Percentiles rank a stretch among this genome's conserved stretches.
Evolutionary conservation across 2,797 vertebrate genomes (phyloP).

Genomic region (Onychomys torridus): DNA sequence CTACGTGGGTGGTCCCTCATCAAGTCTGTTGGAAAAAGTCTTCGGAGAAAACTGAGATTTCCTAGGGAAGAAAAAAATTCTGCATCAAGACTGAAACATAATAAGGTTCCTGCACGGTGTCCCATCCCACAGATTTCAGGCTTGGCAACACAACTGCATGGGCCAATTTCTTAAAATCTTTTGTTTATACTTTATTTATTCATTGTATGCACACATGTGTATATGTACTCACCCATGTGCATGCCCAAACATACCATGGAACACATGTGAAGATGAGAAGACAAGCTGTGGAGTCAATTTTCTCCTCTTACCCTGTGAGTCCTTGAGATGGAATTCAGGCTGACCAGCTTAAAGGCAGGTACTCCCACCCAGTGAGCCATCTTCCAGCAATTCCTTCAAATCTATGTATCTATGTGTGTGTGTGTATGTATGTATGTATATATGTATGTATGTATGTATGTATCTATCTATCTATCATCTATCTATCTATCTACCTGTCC

Average conservation of each 20-base stretch:
- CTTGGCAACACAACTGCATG: not conserved
- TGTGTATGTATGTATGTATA: not conserved
- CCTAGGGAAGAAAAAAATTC: not conserved
- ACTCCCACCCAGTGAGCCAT: not conserved
- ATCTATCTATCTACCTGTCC: not conserved
- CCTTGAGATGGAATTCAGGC: not conserved
- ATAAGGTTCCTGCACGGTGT: not conserved
- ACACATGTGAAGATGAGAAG: not conserved
- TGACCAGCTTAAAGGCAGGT: not conserved
- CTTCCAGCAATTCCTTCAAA: not conserved
- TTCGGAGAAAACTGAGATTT: constrained; percentile 19
- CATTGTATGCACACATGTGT: not conserved
- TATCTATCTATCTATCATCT: not conserved
- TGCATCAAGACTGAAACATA: not conserved
- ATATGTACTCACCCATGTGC: not conserved
- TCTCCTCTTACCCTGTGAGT: not conserved
- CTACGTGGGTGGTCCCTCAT: not conserved
- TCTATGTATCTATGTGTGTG: not conserved
- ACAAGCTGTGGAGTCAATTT: not conserved
- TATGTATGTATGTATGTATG: not conserved
- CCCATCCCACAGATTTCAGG: not conserved
- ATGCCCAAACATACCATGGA: not conserved
- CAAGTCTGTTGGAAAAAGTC: not conserved
- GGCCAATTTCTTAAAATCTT: constrained; percentile 2
- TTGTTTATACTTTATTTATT: not conserved